Conservation (phyloP, 2,797 vertebrate genomes). For the Enteromius radiatus region DNA sequence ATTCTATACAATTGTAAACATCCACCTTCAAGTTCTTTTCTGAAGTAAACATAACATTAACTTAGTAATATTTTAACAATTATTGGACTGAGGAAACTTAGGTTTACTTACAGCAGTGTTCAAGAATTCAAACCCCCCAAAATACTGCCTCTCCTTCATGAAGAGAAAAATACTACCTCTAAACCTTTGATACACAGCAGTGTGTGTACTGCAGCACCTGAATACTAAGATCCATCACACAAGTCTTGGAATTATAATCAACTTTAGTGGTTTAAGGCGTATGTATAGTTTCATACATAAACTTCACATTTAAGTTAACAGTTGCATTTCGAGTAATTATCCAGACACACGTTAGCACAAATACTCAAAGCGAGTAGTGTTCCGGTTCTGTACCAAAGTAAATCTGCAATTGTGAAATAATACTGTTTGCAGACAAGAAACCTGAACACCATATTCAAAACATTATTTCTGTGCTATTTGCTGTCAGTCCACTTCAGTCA, state of each 20-base stretch:
- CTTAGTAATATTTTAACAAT: not conserved
- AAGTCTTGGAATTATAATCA: conserved; percentile 15
- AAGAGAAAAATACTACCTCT: too few relatives aligned
- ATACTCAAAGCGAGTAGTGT: conserved; percentile 59
- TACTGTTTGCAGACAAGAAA: conserved; percentile 30
- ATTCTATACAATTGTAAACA: too few relatives aligned
- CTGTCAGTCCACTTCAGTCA: conserved; percentile 5
- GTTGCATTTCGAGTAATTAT: conserved; percentile 52
- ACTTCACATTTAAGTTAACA: conserved; percentile 53
- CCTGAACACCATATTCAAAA: conserved; percentile 17
- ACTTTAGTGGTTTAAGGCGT: conserved; percentile 55
- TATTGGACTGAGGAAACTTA: not conserved
- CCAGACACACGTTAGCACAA: conserved; percentile 59
- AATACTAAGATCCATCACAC: not conserved
- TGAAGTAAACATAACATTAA: too few relatives aligned
- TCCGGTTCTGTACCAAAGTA: conserved; percentile 45
- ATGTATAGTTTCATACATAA: conserved; percentile 51
- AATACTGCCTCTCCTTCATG: too few relatives aligned
- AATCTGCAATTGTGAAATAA: conserved; percentile 53
- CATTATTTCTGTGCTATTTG: conserved; percentile 49
- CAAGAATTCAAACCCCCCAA: not conserved
- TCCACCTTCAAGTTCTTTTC: too few relatives aligned
- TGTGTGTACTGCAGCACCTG: not conserved
- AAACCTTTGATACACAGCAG: not conserved
- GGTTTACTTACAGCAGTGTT: not conserved